Base-by-base conservation (phyloP, 2,797 vertebrate genomes). In the Ctenopoma kingsleyae region DNA sequence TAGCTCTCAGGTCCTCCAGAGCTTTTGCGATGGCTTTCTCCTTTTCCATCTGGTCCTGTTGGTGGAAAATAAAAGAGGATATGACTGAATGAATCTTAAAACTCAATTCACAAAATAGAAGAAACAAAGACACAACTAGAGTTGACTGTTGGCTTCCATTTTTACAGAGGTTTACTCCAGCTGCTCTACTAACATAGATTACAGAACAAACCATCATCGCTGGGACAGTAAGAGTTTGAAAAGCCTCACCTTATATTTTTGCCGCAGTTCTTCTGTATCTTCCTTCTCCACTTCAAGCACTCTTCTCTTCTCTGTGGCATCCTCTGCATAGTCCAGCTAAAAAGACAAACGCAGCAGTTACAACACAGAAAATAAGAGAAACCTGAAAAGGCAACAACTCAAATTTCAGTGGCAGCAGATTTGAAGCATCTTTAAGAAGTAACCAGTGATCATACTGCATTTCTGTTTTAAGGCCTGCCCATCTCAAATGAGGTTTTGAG, bases 1-100 rank as follows among this genome's bases (percentile, higher is more conserved):
- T 99, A 35, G 98, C 98, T 91, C 98, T 94, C 86, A 99, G 94
- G 82, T 99, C 98, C 91, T 99, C 98, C 87, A 99, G 90, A 58
- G 98, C 98, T 84, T 99, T 99, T 51, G 98, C 98, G 11, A 99
- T 99, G 25, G 98, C 98, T 86, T 98, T 98, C 88, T 99, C 98
- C 82, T 99, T 99, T 85, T 99, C 98, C 58, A 97, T 93, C 80
- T 96, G 99, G 91, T 99, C 98, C 98, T 95, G n/a, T 71, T 17
- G 10, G 60, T 38, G 16, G 8, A 30, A 61, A 59, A 75, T 0
- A 32, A 22, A 62, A 1, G 6, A 40, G n/a, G 15, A 17, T 48
- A 61, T n/a, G 1, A 59, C 22, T 40, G 25, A 71, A 36, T 36
- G 2, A 32, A 62, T 44, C 9, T 54, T 22, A 44, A 19, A 44